Percentiles rank a stretch among this genome's conserved stretches.
Evolutionary conservation across 2,797 vertebrate genomes (phyloP).

Genomic region (Petrocephalus sullivani): DNA sequence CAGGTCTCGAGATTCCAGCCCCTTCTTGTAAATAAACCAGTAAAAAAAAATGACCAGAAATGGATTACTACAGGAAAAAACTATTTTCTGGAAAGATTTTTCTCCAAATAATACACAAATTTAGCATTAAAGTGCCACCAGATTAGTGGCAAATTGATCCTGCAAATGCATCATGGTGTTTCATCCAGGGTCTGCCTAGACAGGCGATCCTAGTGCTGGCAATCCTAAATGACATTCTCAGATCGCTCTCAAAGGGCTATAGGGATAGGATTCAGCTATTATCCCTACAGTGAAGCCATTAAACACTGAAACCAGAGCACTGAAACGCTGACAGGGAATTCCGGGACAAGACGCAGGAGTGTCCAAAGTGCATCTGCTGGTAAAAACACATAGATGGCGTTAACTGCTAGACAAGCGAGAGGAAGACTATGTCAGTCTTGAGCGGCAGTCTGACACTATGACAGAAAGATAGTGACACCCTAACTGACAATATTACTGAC

Average conservation of each 20-base stretch:
- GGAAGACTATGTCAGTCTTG: not conserved
- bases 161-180: not conserved
- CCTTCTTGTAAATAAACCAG: not conserved
- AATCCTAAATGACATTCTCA: slow-evolving; percentile 5
- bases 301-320: not conserved
- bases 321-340: not conserved
- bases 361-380: not conserved
- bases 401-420: not conserved
- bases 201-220: not conserved
- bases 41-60: not conserved
- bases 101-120: not conserved
- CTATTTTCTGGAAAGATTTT: not conserved
- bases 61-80: no score
- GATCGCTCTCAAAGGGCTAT: not conserved
- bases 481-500: not conserved
- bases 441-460: not conserved
- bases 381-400: not conserved
- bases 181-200: not conserved
- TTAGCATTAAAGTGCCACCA: not conserved
- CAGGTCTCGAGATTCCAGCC: not conserved
- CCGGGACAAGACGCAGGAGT: not conserved
- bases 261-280: not conserved
- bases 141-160: not conserved
- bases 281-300: not conserved
- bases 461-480: not conserved